Percentiles rank a stretch among this genome's conserved stretches.
Evolutionary conservation across 2,888 invertebrate genomes (phyloP).

Genomic region (Agrotis exclamationis): DNA sequence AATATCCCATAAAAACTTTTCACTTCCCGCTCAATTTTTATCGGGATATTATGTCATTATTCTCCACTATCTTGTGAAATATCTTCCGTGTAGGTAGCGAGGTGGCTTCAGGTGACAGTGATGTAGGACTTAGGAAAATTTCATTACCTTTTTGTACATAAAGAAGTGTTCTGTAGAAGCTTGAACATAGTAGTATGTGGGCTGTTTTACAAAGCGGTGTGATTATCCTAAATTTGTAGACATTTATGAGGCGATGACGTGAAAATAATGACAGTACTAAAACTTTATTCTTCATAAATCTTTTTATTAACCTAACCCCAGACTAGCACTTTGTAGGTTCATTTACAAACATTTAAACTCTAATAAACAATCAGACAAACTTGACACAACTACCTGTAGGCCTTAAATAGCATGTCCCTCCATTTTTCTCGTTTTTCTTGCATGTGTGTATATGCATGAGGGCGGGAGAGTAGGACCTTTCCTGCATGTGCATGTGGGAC

Average conservation of each 20-base stretch:
- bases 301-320: not conserved
- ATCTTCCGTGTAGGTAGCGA: slow-evolving; percentile 32
- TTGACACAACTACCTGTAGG: too few species aligned
- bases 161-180: slow-evolving; percentile 18
- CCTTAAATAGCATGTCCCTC: too few species aligned
- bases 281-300: not conserved
- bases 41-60: slow-evolving; percentile 55
- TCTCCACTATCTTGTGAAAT: slow-evolving; percentile 52
- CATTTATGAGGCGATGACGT: not conserved
- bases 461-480: too few species aligned
- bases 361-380: too few species aligned
- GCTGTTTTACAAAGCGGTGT: slow-evolving; percentile 2
- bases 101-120: slow-evolving; percentile 51
- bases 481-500: too few species aligned
- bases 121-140: slow-evolving; percentile 50
- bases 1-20: slow-evolving; percentile 63
- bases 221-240: not conserved
- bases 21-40: slow-evolving; percentile 59
- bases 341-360: too few species aligned
- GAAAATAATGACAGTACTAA: not conserved
- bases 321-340: too few species aligned
- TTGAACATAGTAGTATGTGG: not conserved
- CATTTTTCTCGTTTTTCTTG: too few species aligned
- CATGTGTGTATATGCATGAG: too few species aligned
- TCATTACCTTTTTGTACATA: slow-evolving; percentile 36